phyloP scores from a whole-genome alignment of 2,888 invertebrate species.

The Epinotia ramella region DNA sequence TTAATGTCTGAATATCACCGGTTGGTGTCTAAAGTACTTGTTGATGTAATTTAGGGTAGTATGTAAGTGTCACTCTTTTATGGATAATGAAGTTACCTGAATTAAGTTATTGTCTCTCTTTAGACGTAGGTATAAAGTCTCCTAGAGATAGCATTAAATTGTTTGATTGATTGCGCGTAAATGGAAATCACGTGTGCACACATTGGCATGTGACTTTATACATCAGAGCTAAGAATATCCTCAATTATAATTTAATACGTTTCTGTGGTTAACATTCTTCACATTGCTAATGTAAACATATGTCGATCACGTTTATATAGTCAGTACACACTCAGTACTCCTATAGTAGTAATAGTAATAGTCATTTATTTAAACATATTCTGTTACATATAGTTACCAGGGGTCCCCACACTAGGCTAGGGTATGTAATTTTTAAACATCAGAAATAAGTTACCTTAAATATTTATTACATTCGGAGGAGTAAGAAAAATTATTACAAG shows the following conservation, averaged over 20 bases:
- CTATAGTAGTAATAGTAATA: too few species aligned
- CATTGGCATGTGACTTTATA: slow-evolving; percentile 12
- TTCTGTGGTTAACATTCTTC: slow-evolving; percentile 37
- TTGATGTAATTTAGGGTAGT: not conserved
- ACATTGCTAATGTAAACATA: slow-evolving; percentile 6
- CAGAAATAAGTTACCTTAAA: too few species aligned
- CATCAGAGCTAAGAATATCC: slow-evolving; percentile 21
- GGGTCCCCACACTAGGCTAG: too few species aligned
- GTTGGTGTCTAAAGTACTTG: not conserved
- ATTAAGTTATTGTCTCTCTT: not conserved
- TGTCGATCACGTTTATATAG: not conserved
- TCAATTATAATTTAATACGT: slow-evolving; percentile 35
- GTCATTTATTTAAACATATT: too few species aligned
- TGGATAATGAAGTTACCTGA: too few species aligned
- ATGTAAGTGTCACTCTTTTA: not conserved
- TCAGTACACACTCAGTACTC: not conserved
- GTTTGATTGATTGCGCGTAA: not conserved
- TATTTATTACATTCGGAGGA: too few species aligned
- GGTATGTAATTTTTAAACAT: too few species aligned
- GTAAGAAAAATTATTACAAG: too few species aligned
- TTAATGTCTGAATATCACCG: not conserved
- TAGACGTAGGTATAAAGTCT: not conserved
- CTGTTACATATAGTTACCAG: too few species aligned
- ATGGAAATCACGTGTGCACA: slow-evolving; percentile 8
- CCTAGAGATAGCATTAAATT: not conserved